Evolutionary conservation across 1,140 invertebrate genomes (phyloP), one percentile per base, ranked within the genome.

Genomic region (Acromyrmex echinatior): DNA sequence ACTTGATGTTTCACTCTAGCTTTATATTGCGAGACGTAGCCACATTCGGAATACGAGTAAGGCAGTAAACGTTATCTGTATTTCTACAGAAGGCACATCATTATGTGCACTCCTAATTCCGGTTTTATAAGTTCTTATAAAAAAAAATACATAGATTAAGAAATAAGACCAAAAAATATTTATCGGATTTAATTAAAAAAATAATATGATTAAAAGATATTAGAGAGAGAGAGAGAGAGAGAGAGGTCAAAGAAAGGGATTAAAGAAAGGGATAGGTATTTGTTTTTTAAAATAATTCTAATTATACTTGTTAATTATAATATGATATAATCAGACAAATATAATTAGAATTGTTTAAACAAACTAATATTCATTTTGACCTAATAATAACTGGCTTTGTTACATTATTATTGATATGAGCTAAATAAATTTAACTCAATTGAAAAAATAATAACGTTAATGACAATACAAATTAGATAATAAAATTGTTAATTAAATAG

Each of bases 1-100:
- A 49, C 80, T 76, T 76, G 56, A 84, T 71, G 39, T 62, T 62
- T 14, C 45, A 18, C 71, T 60, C 25, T 45, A 18, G n/a, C 60
- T 84, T 84, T 45, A 74, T 74, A 62, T 74, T 21, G 45, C 28
- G 70, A 63, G 68, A 62, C 25, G 25, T 31, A 9, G 18, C 16
- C 18, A 56, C 12, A 51, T 51, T 82, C 65, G 28, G 14, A 49
- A 73, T 58, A 51, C 14, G 10, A 0, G 6, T 39, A 2, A 49
- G 45, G n/a, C 18, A 35, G 28, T 62, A 31, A n/a, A 68, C 31
- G 6, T 74, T 76, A 9, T 1, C 58, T 49, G n/a, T 25, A 4
- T 35, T 79, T 45, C 45, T 18, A 25, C 25, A 70, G 25, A 65
- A 66, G 25, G 25, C 62, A 18, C 58, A 58, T 63, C 60, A 28